A percentile compares a stretch with the other conserved stretches of the same genome.
These are phyloP conservation scores for Cryptomyrus ogoouensis DNA, from an alignment of 2,113 vertebrate genomes.

Conservation along the genomic window DNA sequence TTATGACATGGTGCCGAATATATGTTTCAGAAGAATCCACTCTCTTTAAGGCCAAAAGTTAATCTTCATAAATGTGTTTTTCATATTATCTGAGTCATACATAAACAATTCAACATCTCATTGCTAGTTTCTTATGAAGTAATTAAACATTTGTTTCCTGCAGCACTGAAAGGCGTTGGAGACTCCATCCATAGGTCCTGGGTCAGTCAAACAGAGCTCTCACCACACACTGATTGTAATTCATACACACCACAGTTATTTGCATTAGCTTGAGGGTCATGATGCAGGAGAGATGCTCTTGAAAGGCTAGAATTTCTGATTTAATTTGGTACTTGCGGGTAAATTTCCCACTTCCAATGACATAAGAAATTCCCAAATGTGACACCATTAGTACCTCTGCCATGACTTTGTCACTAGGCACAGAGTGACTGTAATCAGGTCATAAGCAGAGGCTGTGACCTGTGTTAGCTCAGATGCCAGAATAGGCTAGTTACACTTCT, in stretches of 20 bases:
- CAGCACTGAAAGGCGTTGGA: not conserved
- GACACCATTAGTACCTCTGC: not conserved
- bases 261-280: not conserved
- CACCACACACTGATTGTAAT: not conserved
- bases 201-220: not conserved
- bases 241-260: not conserved
- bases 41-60: not conserved
- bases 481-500: not conserved
- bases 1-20: not conserved
- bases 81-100: not conserved
- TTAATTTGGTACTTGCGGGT: not conserved
- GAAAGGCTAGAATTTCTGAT: not conserved
- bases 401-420: not conserved
- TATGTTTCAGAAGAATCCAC: not conserved
- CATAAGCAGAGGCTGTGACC: too few species aligned
- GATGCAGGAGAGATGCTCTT: not conserved
- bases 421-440: not conserved
- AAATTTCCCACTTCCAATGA: not conserved
- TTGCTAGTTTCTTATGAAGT: not conserved
- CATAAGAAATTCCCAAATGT: not conserved
- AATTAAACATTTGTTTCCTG: not conserved
- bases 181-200: not conserved
- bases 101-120: not conserved
- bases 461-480: not conserved
- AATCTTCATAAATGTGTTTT: not conserved